These are phyloP conservation scores for Ochotona princeps DNA, from an alignment of 2,113 vertebrate species.

Conservation along the genomic window DNA sequence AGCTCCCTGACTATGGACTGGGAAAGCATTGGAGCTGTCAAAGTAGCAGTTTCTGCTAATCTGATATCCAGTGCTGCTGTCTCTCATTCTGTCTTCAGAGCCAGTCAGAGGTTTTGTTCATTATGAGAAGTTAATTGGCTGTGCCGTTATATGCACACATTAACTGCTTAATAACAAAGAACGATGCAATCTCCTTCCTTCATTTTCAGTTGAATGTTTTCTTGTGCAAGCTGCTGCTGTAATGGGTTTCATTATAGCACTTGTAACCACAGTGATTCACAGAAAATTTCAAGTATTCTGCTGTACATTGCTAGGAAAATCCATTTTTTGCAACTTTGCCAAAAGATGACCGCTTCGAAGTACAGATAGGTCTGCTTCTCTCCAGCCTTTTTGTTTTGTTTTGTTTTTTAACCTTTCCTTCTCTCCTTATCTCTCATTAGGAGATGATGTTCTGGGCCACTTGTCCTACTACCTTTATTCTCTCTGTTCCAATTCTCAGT, in stretches of 20 bases:
- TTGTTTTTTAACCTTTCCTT: not conserved
- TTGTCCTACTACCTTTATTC: too few species aligned
- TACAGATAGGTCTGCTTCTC: not conserved
- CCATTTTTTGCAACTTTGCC: conserved; percentile 46
- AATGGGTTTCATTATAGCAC: conserved; percentile 28
- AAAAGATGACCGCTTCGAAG: conserved; percentile 28
- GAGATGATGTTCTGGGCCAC: not conserved
- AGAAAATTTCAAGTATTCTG: conserved; percentile 56
- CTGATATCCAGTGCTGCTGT: not conserved
- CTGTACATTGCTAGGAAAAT: conserved; percentile 43
- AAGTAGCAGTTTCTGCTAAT: not conserved
- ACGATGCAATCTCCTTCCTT: not conserved
- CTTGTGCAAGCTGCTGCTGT: conserved; percentile 46
- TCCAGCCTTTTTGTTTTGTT: not conserved
- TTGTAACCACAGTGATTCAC: conserved; percentile 44
- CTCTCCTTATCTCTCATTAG: not conserved
- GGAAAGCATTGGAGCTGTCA: not conserved
- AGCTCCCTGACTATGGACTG: too few species aligned
- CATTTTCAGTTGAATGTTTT: conserved; percentile 43
- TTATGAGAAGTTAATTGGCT: conserved; percentile 5
- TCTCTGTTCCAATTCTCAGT: not conserved
- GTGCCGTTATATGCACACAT: not conserved
- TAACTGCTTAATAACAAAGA: conserved; percentile 37
- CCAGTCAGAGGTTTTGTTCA: not conserved
- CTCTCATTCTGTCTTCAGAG: not conserved